A percentile compares a stretch with the other conserved stretches of the same genome.
Conservation (phyloP, 2,113 vertebrate genomes). For the Alosa alosa region DNA sequence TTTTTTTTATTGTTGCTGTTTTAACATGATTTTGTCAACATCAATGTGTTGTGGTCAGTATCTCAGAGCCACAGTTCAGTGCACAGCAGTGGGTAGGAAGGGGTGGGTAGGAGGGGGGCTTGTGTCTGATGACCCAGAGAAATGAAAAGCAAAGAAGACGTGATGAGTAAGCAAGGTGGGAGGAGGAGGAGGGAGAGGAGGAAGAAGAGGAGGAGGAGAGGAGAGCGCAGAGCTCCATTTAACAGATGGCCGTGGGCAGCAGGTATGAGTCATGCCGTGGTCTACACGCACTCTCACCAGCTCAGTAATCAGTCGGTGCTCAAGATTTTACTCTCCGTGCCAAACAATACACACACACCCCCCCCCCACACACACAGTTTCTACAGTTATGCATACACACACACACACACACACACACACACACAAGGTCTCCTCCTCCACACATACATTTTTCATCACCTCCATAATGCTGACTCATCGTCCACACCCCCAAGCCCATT, state of each 20-base stretch:
- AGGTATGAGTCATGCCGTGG: background rate
- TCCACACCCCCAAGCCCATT: background rate
- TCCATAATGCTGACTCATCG: background rate
- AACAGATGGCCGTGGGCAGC: conserved; percentile 11
- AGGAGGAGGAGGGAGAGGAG: background rate
- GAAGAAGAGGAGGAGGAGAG: background rate
- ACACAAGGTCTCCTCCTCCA: background rate
- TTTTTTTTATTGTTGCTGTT: too few relatives aligned
- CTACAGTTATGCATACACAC: background rate
- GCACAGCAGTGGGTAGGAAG: too few relatives aligned
- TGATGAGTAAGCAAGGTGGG: background rate
- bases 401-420: background rate
- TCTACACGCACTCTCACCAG: background rate
- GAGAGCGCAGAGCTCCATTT: background rate
- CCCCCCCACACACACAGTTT: background rate
- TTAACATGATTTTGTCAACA: too few relatives aligned
- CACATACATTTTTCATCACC: background rate
- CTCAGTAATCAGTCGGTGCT: background rate
- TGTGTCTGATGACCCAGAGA: background rate
- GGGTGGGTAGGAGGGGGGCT: background rate
- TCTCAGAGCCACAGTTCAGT: too few relatives aligned
- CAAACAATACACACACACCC: background rate
- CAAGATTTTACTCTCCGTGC: background rate
- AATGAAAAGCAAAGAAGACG: background rate
- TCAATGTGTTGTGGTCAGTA: too few relatives aligned